phyloP scores from a whole-genome alignment of 2,888 invertebrate species.

The Sisyra nigra region DNA sequence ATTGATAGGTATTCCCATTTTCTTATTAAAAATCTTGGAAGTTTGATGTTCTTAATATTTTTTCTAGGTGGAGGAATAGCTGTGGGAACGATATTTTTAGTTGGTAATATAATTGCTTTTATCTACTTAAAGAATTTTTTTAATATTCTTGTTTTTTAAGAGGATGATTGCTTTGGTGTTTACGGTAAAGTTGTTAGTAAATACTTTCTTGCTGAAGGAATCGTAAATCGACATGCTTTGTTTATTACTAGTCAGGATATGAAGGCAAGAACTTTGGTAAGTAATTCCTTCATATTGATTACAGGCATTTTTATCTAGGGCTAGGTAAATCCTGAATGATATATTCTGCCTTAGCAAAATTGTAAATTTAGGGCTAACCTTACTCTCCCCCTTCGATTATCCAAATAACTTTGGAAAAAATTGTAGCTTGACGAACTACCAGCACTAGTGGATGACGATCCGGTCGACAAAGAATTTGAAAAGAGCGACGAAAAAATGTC shows the following conservation, averaged over 20 bases:
- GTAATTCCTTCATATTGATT: slow-evolving; percentile 15
- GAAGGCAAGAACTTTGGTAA: slow-evolving; percentile 44
- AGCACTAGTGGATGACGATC: slow-evolving; percentile 30
- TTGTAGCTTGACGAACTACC: slow-evolving; percentile 43
- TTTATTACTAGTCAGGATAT: slow-evolving; percentile 60
- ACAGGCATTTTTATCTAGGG: slow-evolving; percentile 10
- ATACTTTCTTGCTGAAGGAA: slow-evolving; percentile 80
- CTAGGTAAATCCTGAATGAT: background rate
- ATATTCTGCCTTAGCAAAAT: background rate
- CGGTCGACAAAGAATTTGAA: slow-evolving; percentile 13
- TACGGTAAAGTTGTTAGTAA: slow-evolving; percentile 66
- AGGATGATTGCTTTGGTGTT: slow-evolving; percentile 67
- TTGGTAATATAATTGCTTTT: slow-evolving; percentile 41
- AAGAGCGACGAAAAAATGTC: slow-evolving; percentile 46
- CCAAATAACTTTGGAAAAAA: too few species aligned
- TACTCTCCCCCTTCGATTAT: too few species aligned
- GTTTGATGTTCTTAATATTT: slow-evolving; percentile 11
- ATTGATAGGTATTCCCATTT: slow-evolving; percentile 39
- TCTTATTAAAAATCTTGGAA: slow-evolving; percentile 16
- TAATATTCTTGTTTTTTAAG: slow-evolving; percentile 32
- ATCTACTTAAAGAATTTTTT: slow-evolving; percentile 7
- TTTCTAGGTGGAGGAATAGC: slow-evolving; percentile 52
- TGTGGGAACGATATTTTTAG: slow-evolving; percentile 48
- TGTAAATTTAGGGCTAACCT: background rate
- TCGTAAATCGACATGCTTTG: slow-evolving; percentile 54